Evolutionary conservation across 2,797 vertebrate genomes (phyloP), one percentile per base, ranked within the genome.

Genomic region (Cichlasoma orientale): DNA sequence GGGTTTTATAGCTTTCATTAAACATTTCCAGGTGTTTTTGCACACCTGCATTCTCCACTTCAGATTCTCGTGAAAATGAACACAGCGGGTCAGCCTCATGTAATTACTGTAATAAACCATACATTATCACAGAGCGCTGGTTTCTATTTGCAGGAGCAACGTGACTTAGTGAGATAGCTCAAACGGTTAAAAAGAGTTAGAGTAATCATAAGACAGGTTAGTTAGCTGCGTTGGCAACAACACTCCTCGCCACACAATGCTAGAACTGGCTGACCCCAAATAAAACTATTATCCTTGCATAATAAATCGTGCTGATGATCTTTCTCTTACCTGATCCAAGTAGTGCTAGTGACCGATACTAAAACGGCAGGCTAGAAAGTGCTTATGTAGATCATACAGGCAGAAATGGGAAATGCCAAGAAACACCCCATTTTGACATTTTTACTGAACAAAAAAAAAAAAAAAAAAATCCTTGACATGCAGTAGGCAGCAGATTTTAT

Each of bases 401-500:
- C 25, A 5, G 25, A 1, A 27, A 3, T 44, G 38, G 10, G 5
- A 27, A 66, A 44, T 0, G 2, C 9, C 38, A 44, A 66, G 38
- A 27, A 25, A 25, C 38, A 63, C 25, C 14, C 38, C 16, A 18
- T 18, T 41, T 44, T 44, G 59, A 63, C 38, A 27, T 44, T 63
- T 27, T 14, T 44, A 18, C 21, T 3, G 36, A 36, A 61, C 13
- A 38, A 7, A 38, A 7, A n/a, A 61, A 1, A 3, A 16, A 59
- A 3, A 16, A 59, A 38, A 61, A 23, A 61, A 61, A 1, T 0
- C 13, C 21, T 23, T 61, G 56, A 82, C 78, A 77, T 74, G 54
- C 10, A 7, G 75, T 59, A 52, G 53, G n/a, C 23, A 56, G 78
- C 72, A 83, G 66, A 90, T 86, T 75, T 79, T 25, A 47, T 55